Evolutionary conservation across 2,888 invertebrate genomes (phyloP).

Genomic region (Hirtodrosophila confusa): DNA sequence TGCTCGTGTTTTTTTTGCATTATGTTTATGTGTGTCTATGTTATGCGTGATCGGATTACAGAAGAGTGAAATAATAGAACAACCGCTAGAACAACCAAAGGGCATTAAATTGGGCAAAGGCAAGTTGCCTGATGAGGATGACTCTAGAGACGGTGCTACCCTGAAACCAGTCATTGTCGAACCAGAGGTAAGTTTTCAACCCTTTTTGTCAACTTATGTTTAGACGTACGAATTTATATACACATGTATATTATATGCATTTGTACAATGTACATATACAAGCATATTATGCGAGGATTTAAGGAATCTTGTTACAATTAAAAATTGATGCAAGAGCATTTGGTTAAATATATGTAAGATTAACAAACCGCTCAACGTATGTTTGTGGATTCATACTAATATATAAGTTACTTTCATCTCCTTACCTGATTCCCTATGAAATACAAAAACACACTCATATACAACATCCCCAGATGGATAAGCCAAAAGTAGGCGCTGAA

Average conservation of each 20-base stretch:
- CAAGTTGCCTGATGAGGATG: slow-evolving; percentile 77
- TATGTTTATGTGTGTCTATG: slow-evolving; percentile 14
- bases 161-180: slow-evolving; percentile 83
- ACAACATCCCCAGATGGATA: slow-evolving; percentile 39
- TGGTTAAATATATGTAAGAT: too few species aligned
- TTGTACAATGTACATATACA: too few species aligned
- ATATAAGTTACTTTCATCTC: slow-evolving; percentile 4
- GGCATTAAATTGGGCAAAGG: slow-evolving; percentile 82
- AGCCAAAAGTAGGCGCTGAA: slow-evolving; percentile 15
- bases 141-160: slow-evolving; percentile 72
- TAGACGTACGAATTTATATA: too few species aligned
- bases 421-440: neutral
- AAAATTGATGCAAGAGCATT: too few species aligned
- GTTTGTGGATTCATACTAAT: neutral
- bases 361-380: too few species aligned
- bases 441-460: slow-evolving; percentile 2
- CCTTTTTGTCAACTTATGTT: too few species aligned
- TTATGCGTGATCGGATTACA: slow-evolving; percentile 35
- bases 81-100: slow-evolving; percentile 66
- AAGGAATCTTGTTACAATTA: too few species aligned
- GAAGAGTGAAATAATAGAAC: slow-evolving; percentile 73
- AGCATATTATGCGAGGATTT: too few species aligned
- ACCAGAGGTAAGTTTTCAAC: slow-evolving; percentile 76
- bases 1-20: neutral
- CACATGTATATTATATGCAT: too few species aligned